Percentiles rank a stretch among this genome's conserved stretches.
Evolutionary conservation across 2,113 vertebrate genomes (phyloP).

Genomic region (Pelecanoides urinatrix): DNA sequence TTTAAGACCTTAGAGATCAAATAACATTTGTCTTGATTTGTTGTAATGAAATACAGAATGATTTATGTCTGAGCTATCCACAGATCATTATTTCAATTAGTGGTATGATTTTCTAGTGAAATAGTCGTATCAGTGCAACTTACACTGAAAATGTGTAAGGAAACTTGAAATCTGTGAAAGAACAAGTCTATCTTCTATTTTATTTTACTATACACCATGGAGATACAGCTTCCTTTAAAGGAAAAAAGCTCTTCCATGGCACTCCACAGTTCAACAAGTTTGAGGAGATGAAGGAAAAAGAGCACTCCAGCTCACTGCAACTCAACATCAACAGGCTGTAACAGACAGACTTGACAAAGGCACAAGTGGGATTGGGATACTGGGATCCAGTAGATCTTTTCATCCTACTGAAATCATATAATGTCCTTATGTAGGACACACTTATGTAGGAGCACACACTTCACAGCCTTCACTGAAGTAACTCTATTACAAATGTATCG

Average conservation of each 20-base stretch:
- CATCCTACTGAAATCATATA: too few species aligned
- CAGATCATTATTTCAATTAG: background rate
- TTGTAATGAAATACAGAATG: background rate
- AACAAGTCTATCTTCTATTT: background rate
- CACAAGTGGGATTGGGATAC: background rate
- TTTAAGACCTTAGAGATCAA: background rate
- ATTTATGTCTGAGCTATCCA: background rate
- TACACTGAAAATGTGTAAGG: background rate
- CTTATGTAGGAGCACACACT: background rate
- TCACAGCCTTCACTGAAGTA: background rate
- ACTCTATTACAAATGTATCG: background rate
- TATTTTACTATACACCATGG: background rate
- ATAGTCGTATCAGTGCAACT: background rate
- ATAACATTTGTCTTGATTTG: background rate
- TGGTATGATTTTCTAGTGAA: background rate
- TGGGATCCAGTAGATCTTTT: background rate
- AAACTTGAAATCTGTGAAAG: background rate
- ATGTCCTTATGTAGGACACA: fast-evolving
- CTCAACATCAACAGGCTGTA: background rate
- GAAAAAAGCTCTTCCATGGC: background rate
- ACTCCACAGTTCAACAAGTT: background rate
- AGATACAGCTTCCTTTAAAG: background rate
- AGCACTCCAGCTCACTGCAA: background rate
- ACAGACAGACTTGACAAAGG: background rate
- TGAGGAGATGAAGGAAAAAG: background rate